These are phyloP conservation scores for Eurystomus glaucurus DNA, from an alignment of 2,797 vertebrate genomes.

Conservation along the genomic window DNA sequence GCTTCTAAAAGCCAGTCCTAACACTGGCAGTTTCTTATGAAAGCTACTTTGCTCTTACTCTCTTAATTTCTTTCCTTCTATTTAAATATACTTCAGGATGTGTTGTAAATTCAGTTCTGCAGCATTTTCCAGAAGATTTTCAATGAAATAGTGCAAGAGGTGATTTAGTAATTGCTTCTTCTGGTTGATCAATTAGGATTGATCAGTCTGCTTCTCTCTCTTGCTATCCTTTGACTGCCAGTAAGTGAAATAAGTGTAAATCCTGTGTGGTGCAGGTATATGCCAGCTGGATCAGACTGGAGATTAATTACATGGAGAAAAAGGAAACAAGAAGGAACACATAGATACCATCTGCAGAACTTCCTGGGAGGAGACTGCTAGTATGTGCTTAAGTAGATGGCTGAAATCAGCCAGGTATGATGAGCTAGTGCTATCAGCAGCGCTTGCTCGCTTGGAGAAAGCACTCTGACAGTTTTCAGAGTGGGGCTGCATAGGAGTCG, in stretches of 20 bases:
- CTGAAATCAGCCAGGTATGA: neutral
- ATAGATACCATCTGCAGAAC: constrained; percentile 11
- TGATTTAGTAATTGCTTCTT: neutral
- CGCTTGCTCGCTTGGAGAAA: neutral
- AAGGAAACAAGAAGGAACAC: constrained; percentile 53
- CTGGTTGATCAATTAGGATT: neutral
- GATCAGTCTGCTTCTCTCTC: neutral
- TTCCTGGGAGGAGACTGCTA: constrained; percentile 39
- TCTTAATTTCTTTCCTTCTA: neutral
- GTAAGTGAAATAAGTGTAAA: constrained; percentile 38
- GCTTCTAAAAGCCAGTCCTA: neutral
- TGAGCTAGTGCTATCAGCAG: neutral
- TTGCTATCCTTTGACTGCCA: neutral
- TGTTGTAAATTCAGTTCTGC: neutral
- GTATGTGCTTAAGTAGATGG: neutral
- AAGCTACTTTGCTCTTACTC: neutral
- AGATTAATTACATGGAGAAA: constrained; percentile 30
- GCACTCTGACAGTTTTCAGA: neutral
- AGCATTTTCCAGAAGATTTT: neutral
- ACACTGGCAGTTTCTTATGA: neutral
- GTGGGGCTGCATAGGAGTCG: neutral
- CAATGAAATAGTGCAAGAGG: neutral
- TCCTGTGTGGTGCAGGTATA: constrained; percentile 7
- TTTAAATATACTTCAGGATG: neutral
- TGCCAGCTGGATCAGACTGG: constrained; percentile 14